Conservation (phyloP, 2,888 invertebrate genomes). For the Anthrax anthrax region DNA sequence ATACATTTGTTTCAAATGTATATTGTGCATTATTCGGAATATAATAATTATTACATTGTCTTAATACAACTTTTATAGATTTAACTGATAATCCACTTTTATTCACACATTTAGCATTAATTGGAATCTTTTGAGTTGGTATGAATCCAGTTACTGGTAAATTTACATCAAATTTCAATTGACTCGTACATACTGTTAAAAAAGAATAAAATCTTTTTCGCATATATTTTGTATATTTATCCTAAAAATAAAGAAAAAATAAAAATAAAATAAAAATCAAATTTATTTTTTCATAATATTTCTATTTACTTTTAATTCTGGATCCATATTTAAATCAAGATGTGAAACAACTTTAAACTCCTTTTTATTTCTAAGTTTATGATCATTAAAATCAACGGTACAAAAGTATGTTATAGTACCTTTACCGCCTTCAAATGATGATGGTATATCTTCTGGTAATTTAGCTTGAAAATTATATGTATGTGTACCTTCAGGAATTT, state of each 20-base stretch:
- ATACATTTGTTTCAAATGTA: background rate
- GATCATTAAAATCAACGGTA: too few relatives aligned
- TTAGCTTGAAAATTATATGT: slow-evolving; percentile 64
- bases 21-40: background rate
- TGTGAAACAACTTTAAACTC: background rate
- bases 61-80: background rate
- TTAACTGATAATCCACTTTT: slow-evolving; percentile 19
- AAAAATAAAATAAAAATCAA: too few relatives aligned
- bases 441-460: slow-evolving; percentile 54
- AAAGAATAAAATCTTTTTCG: background rate
- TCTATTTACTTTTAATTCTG: background rate
- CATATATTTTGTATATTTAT: background rate
- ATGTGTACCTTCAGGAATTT: slow-evolving; percentile 38
- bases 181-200: background rate
- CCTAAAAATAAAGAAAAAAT: too few relatives aligned
- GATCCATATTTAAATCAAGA: background rate
- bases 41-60: background rate
- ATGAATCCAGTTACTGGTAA: background rate
- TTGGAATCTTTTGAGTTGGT: slow-evolving; percentile 21
- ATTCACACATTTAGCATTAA: slow-evolving; percentile 51
- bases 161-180: background rate
- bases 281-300: background rate
- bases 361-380: too few relatives aligned
- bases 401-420: slow-evolving; percentile 42
- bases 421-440: slow-evolving; percentile 60